These are phyloP conservation scores for Zalophus californianus DNA, from an alignment of 2,797 vertebrate species.

Conservation along the genomic window DNA sequence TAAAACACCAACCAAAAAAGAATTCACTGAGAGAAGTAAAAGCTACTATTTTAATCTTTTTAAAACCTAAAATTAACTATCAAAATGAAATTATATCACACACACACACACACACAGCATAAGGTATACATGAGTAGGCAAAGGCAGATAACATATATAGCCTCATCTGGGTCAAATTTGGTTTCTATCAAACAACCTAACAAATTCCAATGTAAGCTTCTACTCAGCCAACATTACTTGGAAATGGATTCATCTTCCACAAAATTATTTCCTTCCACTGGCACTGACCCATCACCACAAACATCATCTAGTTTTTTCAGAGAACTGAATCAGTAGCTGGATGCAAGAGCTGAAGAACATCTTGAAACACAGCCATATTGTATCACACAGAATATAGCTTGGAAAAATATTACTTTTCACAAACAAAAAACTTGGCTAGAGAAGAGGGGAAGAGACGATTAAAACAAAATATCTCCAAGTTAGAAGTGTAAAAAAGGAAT, in stretches of 20 bases:
- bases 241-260: conserved; percentile 72
- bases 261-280: conserved; percentile 79
- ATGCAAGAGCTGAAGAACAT: conserved; percentile 50
- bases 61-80: conserved; percentile 56
- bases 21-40: neutral
- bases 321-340: conserved; percentile 67
- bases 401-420: conserved; percentile 78
- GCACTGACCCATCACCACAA: conserved; percentile 69
- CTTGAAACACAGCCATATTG: conserved; percentile 69
- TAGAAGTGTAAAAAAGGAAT: conserved; percentile 71
- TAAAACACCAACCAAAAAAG: conserved; percentile 1
- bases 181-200: conserved; percentile 68
- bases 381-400: conserved; percentile 75
- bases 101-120: neutral
- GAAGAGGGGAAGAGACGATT: conserved; percentile 63
- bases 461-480: conserved; percentile 76
- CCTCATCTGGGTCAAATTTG: conserved; percentile 73
- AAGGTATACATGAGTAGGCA: neutral
- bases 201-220: conserved; percentile 66
- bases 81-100: conserved; percentile 1
- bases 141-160: neutral
- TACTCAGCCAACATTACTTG: conserved; percentile 66
- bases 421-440: conserved; percentile 73
- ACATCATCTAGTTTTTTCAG: conserved; percentile 64
- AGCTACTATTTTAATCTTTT: conserved; percentile 12